Evolutionary conservation across 1,140 invertebrate species (phyloP).

Genomic region (Plutomurus gul): DNA sequence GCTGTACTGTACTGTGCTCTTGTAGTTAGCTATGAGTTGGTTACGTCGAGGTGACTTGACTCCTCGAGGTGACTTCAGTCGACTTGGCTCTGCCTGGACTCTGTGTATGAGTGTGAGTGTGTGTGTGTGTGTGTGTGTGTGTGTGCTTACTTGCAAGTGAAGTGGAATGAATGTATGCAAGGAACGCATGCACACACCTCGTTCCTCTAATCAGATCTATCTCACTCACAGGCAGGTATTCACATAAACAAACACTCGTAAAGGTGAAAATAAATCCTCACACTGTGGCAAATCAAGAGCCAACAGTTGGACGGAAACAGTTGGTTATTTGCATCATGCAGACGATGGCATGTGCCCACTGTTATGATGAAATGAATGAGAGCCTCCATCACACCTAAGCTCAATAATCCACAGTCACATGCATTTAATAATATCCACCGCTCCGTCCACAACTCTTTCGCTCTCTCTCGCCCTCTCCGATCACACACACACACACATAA

Average conservation of each 20-base stretch:
- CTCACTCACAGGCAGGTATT: background rate
- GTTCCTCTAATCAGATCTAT: conserved; percentile 34
- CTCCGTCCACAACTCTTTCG: background rate
- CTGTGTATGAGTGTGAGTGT: background rate
- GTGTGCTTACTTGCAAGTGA: background rate
- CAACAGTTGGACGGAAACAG: conserved; percentile 49
- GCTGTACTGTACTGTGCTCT: too few species aligned
- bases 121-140: background rate
- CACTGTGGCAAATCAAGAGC: conserved; percentile 36
- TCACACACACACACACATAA: background rate
- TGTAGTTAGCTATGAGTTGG: too few species aligned
- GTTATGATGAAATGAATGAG: conserved; percentile 2
- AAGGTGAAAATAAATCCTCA: conserved; percentile 44
- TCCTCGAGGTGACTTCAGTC: too few species aligned
- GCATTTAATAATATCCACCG: conserved; percentile 1
- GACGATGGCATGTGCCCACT: conserved; percentile 11
- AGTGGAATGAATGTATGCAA: conserved; percentile 5
- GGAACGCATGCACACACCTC: conserved; percentile 29
- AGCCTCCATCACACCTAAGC: background rate
- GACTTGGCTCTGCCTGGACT: too few species aligned
- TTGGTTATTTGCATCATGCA: conserved; percentile 38
- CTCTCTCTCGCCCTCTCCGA: background rate
- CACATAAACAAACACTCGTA: conserved; percentile 37
- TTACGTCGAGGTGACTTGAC: too few species aligned
- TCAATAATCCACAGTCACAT: conserved; percentile 5